Evolutionary conservation across 2,797 vertebrate species (phyloP), one percentile per base, ranked within the genome.

Genomic region (Xerus rutilus): DNA sequence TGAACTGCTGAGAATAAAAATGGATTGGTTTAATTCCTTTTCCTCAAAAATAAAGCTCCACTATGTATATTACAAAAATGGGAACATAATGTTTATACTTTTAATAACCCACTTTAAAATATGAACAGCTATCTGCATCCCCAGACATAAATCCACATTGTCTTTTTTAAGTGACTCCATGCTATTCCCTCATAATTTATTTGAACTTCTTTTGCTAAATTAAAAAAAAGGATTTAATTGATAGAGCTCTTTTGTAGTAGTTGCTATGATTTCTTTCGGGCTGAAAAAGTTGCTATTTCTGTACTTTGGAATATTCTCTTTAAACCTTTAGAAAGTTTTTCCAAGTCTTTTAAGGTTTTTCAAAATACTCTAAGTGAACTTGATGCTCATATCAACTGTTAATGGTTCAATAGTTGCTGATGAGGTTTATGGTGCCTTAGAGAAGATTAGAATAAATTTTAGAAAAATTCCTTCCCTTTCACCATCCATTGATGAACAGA

Each of bases 181-280:
- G 14, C 0, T 69, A 12, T 83, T 47, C 1, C 10, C 54, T 21
- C 21, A 15, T n/a, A 30, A 25, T 76, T 79, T 79, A 59, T 39
- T 81, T 78, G 77, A 86, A 4, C 5, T 90, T 69, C 28, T 2
- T 95, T 87, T 82, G 62, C 32, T 91, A 52, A 88, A 54, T 47
- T 20, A 73, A 59, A 95, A 94, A 14, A 72, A 82, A 59, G n/a
- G 5, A 78, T 85, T 93, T 64, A 8, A 78, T 82, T 83, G 65
- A 81, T 69, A 70, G 39, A 90, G 8, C 25, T 93, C 4, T 70
- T 95, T 92, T 86, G 5, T 72, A 20, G 17, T 54, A 59, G n/a
- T 32, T 86, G 43, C 54, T 84, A 8, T 93, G 82, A 74, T 90
- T 91, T 95, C 65, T 93, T 95, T 94, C 43, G 70, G 89, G 28